Base-by-base conservation (phyloP, 2,113 vertebrate species). In the Festucalex cinctus region DNA sequence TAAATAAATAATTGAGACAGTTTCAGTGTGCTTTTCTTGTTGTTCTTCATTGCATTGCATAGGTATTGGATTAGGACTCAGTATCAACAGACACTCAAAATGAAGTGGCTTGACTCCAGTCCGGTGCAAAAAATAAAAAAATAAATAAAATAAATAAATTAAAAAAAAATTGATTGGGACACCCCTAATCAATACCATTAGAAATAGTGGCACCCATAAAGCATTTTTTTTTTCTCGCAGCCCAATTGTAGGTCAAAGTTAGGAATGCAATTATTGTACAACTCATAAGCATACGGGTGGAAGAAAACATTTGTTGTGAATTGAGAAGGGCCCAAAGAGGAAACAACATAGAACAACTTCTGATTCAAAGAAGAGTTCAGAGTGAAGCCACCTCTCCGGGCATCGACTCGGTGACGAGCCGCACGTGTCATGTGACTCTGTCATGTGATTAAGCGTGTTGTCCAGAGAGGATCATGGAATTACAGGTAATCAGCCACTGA, bases 391-490 rank as follows among this genome's bases (percentile, higher is more conserved):
- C 54, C 64, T 54, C 9, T 17, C 16, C 19, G 13, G 6, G 44
- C 9, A 66, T 67, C 36, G 37, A 35, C 75, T 69, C 72, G 63
- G 36, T 63, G 61, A 79, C 44, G 62, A 77, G 62, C 1, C 72
- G 26, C 36, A 12, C 10, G 19, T 44, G 64, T 86, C 84, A 83
- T 71, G 76, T 84, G 83, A 78, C 14, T n/a, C 19, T 0, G 72
- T 78, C 83, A 86, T 76, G 68, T 85, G 77, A 74, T 70, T 48
- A 51, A 64, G 65, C 35, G 60, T 65, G 63, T 83, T 75, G 78
- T 68, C 49, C 61, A 72, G 79, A 85, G 75, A 74, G 84, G 86
- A 88, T 91, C 83, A 87, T 67, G 84, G 83, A 68, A 74, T 85
- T 86, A 89, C 77, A 79, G 73, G 74, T 86, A 76, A 89, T 85